A percentile compares a stretch with the other conserved stretches of the same genome.
phyloP scores from a whole-genome alignment of 2,113 vertebrate species.

The Myotis yumanensis region DNA sequence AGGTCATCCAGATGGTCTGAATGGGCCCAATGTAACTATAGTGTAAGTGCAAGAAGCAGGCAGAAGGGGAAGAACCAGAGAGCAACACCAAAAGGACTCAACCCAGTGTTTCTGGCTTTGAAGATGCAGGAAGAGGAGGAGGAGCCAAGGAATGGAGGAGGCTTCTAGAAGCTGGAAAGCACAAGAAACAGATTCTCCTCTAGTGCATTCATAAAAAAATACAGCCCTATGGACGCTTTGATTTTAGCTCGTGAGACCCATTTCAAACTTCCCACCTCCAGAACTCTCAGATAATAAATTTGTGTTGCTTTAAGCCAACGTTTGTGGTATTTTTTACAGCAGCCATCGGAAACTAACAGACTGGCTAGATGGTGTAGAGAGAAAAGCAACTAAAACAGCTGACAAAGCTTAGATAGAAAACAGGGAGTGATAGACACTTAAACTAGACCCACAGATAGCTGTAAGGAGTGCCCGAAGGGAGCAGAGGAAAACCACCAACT shows the following conservation, averaged over 20 bases:
- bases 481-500: slow-evolving; percentile 33
- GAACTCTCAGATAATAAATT: neutral
- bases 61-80: neutral
- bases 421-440: neutral
- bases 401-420: neutral
- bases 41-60: neutral
- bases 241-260: neutral
- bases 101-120: neutral
- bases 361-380: neutral
- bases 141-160: neutral
- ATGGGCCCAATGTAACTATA: neutral
- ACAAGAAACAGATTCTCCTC: neutral
- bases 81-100: neutral
- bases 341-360: neutral
- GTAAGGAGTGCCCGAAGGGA: neutral
- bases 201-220: neutral
- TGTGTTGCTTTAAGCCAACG: neutral
- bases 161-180: neutral
- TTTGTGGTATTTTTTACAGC: neutral
- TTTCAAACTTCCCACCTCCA: neutral
- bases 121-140: neutral
- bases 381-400: neutral
- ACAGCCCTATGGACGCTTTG: neutral
- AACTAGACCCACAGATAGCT: neutral
- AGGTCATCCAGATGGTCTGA: neutral